Evolutionary conservation across 1,140 invertebrate species (phyloP).

Genomic region (Calliopsis andreniformis): DNA sequence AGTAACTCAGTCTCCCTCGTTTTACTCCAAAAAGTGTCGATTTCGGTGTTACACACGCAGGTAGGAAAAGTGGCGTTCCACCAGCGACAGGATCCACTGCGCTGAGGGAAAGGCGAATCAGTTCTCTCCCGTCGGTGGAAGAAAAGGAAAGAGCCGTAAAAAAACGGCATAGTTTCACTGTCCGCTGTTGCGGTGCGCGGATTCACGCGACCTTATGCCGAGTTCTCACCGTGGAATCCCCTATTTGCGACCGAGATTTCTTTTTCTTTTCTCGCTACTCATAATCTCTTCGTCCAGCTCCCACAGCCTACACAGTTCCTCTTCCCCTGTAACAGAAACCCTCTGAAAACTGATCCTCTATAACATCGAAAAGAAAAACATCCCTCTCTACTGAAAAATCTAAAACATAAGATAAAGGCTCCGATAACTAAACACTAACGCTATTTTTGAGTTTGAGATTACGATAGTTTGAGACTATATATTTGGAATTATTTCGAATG

Average conservation of each 20-base stretch:
- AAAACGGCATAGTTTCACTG: constrained; percentile 47
- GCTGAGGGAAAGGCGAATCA: constrained; percentile 31
- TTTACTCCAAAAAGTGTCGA: constrained; percentile 24
- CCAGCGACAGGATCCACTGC: neutral
- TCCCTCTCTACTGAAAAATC: too few species aligned
- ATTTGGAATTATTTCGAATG: too few species aligned
- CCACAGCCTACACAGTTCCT: too few species aligned
- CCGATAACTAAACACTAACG: too few species aligned
- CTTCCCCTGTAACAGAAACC: too few species aligned
- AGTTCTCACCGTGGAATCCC: constrained; percentile 23
- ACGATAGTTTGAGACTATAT: too few species aligned
- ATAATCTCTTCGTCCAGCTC: neutral
- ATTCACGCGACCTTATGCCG: constrained; percentile 40
- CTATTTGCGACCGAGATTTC: constrained; percentile 12
- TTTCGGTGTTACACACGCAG: neutral
- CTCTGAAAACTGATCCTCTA: too few species aligned
- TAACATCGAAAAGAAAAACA: too few species aligned
- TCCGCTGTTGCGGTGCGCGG: constrained; percentile 35
- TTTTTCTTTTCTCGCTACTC: neutral
- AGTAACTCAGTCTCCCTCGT: too few species aligned
- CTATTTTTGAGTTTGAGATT: too few species aligned
- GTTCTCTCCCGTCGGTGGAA: constrained; percentile 1
- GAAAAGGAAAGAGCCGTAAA: constrained; percentile 42
- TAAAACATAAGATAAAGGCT: too few species aligned
- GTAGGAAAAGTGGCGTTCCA: constrained; percentile 38